Evolutionary conservation across 2,797 vertebrate genomes (phyloP), one percentile per base, ranked within the genome.

Genomic region (Eupleurogrammus muticus): DNA sequence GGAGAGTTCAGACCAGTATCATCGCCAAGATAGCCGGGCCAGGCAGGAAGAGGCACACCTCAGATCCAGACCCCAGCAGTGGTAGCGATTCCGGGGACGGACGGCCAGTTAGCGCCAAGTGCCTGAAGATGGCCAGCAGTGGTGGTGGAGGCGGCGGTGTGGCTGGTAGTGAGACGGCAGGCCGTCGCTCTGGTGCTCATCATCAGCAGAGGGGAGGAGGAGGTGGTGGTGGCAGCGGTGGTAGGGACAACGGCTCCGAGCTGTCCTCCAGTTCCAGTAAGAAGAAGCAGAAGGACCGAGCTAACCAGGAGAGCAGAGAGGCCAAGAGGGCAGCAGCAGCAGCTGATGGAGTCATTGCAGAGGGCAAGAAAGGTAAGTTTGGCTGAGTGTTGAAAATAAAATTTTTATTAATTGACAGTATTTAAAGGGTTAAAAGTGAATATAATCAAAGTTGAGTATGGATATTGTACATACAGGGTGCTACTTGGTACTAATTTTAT

Each of bases 21-120:
- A 91, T 96, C 96, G 97, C 97, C 98, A 99, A 99, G 94, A 99
- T 99, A 99, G 97, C 98, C 89, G 97, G 97, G 93, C 95, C 98
- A 86, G 95, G 96, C 94, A 98, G 97, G 93, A 99, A 99, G 93
- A 96, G 97, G 90, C 96, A 94, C 93, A 97, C 94, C 95, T 97
- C 97, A 96, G 97, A 99, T 95, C 96, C 97, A 96, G 97, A 98
- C 94, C 92, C 97, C 91, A 94, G 96, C 93, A 90, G 93, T 35
- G 89, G 88, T 70, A 96, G 96, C 24, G 96, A 97, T 90, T 95
- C 96, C 56, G 92, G 96, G 4, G 95, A 96, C 52, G 95, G 96
- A 92, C 95, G 92, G 89, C 96, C 96, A 80, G 93, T 98, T 78
- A 96, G 95, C 47, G 95, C 95, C 91, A 99, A 99, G 96, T 95